Evolutionary conservation across 2,797 vertebrate species (phyloP).

Genomic region (Falco biarmicus): DNA sequence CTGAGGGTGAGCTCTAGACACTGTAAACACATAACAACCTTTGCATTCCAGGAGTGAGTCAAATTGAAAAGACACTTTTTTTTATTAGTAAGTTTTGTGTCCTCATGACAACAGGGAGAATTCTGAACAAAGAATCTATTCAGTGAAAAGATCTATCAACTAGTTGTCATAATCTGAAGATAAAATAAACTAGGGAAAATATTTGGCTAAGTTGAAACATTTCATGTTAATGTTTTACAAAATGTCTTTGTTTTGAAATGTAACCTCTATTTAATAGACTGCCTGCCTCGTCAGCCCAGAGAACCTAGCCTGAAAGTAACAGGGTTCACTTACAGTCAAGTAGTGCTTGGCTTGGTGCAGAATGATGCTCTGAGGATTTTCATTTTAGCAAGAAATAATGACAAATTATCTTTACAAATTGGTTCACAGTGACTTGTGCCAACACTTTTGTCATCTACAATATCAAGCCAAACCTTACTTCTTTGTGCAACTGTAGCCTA

Average conservation of each 20-base stretch:
- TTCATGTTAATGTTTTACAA: constrained; percentile 33
- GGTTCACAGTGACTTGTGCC: not conserved
- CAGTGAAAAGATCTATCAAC: not conserved
- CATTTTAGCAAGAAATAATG: not conserved
- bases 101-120: not conserved
- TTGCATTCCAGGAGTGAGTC: not conserved
- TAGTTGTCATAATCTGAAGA: not conserved
- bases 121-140: not conserved
- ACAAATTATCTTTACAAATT: not conserved
- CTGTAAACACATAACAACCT: not conserved
- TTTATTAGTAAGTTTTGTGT: not conserved
- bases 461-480: not conserved
- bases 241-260: not conserved
- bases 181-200: constrained; percentile 6
- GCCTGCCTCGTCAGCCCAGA: not conserved
- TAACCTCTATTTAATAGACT: not conserved
- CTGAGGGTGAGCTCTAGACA: not conserved
- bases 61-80: not conserved
- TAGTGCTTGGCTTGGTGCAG: not conserved
- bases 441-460: not conserved
- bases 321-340: not conserved
- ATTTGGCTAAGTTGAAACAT: constrained; percentile 39
- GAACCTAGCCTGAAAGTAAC: not conserved
- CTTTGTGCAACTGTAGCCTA: not conserved
- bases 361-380: not conserved